Percentiles rank a stretch among this genome's conserved stretches.
phyloP scores from a whole-genome alignment of 2,113 vertebrate genomes.

The Plecturocebus donacophilus region DNA sequence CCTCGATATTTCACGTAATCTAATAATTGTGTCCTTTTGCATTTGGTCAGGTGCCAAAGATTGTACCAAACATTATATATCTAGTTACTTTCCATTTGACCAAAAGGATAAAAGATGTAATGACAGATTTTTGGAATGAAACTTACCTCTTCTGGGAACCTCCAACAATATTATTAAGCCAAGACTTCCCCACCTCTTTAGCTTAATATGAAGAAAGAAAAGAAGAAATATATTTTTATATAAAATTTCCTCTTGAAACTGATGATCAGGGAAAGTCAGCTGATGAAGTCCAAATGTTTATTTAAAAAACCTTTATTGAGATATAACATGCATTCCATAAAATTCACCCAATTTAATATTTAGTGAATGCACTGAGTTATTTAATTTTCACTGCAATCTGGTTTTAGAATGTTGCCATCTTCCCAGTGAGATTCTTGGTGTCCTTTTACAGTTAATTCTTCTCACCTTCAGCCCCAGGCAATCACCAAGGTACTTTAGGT shows the following conservation, averaged over 20 bases:
- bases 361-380: background rate
- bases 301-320: background rate
- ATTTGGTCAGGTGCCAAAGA: background rate
- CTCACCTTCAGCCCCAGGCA: too few species aligned
- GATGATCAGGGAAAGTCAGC: background rate
- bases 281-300: slow-evolving; percentile 13
- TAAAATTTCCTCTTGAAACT: background rate
- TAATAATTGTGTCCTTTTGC: background rate
- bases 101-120: slow-evolving; percentile 16
- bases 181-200: background rate
- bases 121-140: background rate
- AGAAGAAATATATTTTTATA: background rate
- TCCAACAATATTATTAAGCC: background rate
- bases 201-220: background rate
- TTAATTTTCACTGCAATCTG: background rate
- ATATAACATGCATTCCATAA: background rate
- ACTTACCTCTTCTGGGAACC: background rate
- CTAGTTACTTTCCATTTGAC: background rate
- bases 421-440: background rate
- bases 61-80: background rate
- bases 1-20: background rate
- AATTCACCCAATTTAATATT: background rate
- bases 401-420: background rate
- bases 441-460: background rate
- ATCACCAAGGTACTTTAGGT: background rate